Evolutionary conservation across 2,113 vertebrate genomes (phyloP).

Genomic region (Mastomys coucha): DNA sequence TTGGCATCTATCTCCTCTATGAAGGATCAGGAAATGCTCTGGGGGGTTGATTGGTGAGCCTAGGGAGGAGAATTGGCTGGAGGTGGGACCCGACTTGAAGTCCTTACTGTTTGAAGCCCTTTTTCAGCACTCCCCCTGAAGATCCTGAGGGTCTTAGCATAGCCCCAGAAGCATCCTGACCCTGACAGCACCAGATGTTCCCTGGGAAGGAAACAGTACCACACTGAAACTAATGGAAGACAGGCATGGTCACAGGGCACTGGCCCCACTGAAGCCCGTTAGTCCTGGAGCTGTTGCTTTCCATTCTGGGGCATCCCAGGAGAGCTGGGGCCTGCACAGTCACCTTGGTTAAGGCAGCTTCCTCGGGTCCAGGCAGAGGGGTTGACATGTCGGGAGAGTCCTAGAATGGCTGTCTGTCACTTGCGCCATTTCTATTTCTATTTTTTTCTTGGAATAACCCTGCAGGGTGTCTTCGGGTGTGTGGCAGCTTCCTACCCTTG

Average conservation of each 20-base stretch:
- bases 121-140: background rate
- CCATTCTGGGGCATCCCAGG: background rate
- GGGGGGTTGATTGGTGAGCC: background rate
- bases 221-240: background rate
- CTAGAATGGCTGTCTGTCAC: background rate
- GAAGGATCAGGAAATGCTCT: background rate
- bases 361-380: background rate
- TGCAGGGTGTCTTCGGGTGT: background rate
- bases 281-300: background rate
- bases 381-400: background rate
- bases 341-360: background rate
- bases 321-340: background rate
- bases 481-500: accelerated
- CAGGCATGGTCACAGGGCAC: background rate
- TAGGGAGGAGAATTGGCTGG: background rate
- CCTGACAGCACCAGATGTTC: too few species aligned
- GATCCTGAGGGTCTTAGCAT: background rate
- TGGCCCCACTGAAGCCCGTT: too few species aligned
- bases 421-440: background rate
- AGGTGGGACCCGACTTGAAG: background rate
- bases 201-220: background rate
- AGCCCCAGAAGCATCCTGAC: background rate
- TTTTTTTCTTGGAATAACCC: background rate
- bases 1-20: background rate
- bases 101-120: background rate